Percentiles rank a stretch among this genome's conserved stretches.
Evolutionary conservation across 2,888 invertebrate genomes (phyloP).

Genomic region (Lepidochrysops patricia): DNA sequence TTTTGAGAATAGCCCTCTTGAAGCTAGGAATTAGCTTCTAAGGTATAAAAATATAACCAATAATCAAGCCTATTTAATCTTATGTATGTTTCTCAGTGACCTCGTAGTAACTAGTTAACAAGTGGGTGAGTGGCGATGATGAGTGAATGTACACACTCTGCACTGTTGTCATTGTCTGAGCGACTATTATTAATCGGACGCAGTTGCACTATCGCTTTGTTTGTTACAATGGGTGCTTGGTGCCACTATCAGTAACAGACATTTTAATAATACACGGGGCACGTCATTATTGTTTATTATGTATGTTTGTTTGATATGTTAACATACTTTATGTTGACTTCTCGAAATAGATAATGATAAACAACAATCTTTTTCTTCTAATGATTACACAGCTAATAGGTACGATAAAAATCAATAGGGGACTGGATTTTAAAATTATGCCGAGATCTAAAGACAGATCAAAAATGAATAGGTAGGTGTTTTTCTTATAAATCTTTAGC

Average conservation of each 20-base stretch:
- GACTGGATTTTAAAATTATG: too few relatives aligned
- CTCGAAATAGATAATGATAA: background rate
- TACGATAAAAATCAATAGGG: too few relatives aligned
- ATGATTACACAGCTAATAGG: too few relatives aligned
- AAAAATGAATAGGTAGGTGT: too few relatives aligned
- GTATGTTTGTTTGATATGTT: slow-evolving; percentile 39
- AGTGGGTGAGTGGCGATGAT: slow-evolving; percentile 28
- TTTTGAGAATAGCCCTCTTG: too few relatives aligned
- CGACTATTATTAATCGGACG: slow-evolving; percentile 31
- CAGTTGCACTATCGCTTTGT: slow-evolving; percentile 31
- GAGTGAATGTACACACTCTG: background rate
- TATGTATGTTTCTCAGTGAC: too few relatives aligned
- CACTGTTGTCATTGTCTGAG: slow-evolving; percentile 24
- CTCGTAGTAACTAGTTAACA: background rate
- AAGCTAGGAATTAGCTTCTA: too few relatives aligned
- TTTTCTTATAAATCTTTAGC: too few relatives aligned
- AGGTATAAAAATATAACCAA: too few relatives aligned
- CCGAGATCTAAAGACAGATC: too few relatives aligned
- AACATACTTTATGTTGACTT: background rate
- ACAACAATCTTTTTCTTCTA: background rate
- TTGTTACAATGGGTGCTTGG: slow-evolving; percentile 31
- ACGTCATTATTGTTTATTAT: slow-evolving; percentile 40
- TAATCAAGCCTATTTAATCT: too few relatives aligned
- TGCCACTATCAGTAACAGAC: slow-evolving; percentile 29
- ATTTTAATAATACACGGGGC: slow-evolving; percentile 37